Conservation (phyloP, 2,113 vertebrate species). For the Gadus chalcogrammus region DNA sequence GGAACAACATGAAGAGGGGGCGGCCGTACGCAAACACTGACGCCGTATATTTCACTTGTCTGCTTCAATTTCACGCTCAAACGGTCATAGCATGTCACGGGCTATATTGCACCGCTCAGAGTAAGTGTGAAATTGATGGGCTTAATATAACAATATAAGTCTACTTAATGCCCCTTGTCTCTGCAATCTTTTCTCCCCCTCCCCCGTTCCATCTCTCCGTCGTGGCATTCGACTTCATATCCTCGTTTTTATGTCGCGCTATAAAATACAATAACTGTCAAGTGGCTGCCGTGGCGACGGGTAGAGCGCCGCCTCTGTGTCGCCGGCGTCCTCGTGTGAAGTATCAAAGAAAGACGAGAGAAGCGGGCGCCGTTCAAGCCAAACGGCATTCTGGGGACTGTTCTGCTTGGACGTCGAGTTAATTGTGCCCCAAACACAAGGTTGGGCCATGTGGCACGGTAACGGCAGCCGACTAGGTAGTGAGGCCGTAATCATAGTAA, state of each 20-base stretch:
- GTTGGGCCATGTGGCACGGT: no score
- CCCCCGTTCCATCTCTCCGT: background rate
- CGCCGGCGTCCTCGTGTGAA: no score
- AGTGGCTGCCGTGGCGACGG: no score
- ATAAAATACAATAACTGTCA: background rate
- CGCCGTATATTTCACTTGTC: conserved; percentile 47
- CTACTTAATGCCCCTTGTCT: conserved; percentile 42
- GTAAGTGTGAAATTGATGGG: conserved; percentile 55
- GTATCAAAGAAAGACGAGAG: no score
- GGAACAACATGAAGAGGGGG: no score
- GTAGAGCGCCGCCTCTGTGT: no score
- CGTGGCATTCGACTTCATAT: background rate
- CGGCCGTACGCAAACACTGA: background rate
- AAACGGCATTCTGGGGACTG: no score
- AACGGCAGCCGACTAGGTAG: no score
- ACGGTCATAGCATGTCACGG: conserved; percentile 47
- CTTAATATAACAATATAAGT: conserved; percentile 57
- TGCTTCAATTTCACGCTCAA: conserved; percentile 65
- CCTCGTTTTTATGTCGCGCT: background rate
- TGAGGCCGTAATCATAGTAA: no score
- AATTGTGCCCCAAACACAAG: no score
- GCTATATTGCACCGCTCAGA: conserved; percentile 46
- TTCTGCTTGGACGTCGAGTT: no score
- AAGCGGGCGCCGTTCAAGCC: no score
- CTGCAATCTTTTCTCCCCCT: conserved; percentile 16